phyloP scores from a whole-genome alignment of 2,113 vertebrate genomes.

The Eleginops maclovinus region DNA sequence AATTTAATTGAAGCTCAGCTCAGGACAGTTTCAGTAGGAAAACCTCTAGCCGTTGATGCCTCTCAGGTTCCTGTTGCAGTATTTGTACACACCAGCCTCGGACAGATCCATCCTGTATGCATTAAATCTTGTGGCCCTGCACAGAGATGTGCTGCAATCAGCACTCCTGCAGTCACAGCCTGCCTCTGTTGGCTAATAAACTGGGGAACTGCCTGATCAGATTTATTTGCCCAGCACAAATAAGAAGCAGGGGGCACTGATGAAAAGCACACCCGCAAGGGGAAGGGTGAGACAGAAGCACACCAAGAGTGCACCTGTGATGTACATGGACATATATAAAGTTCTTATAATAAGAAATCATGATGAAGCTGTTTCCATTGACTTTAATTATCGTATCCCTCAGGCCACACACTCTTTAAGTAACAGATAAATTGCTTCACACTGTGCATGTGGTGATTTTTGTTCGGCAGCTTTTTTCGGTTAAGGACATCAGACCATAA shows the following conservation, averaged over 20 bases:
- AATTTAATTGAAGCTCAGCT: not conserved
- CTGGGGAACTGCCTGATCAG: slow-evolving; percentile 66
- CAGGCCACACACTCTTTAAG: no score
- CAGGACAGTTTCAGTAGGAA: slow-evolving; percentile 1
- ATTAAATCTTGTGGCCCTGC: slow-evolving; percentile 64
- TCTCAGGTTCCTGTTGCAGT: slow-evolving; percentile 23
- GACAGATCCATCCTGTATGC: slow-evolving; percentile 55
- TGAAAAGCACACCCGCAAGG: slow-evolving; percentile 18
- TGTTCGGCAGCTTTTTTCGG: no score
- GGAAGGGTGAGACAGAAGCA: slow-evolving; percentile 12
- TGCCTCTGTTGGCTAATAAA: slow-evolving; percentile 73
- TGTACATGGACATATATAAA: no score
- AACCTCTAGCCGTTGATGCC: slow-evolving; percentile 21
- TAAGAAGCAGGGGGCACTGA: slow-evolving; percentile 37
- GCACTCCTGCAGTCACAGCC: slow-evolving; percentile 60
- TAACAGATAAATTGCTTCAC: no score
- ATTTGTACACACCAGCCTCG: slow-evolving; percentile 34
- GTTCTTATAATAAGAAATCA: no score
- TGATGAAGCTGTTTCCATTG: no score
- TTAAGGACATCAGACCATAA: no score
- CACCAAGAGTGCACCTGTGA: not conserved
- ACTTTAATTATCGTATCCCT: no score
- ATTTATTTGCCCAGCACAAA: slow-evolving; percentile 76
- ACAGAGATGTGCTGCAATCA: slow-evolving; percentile 73
- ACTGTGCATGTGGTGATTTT: no score